Percentiles rank a stretch among this genome's conserved stretches.
Evolutionary conservation across 1,140 invertebrate genomes (phyloP).

Genomic region (Chionoecetes opilio): DNA sequence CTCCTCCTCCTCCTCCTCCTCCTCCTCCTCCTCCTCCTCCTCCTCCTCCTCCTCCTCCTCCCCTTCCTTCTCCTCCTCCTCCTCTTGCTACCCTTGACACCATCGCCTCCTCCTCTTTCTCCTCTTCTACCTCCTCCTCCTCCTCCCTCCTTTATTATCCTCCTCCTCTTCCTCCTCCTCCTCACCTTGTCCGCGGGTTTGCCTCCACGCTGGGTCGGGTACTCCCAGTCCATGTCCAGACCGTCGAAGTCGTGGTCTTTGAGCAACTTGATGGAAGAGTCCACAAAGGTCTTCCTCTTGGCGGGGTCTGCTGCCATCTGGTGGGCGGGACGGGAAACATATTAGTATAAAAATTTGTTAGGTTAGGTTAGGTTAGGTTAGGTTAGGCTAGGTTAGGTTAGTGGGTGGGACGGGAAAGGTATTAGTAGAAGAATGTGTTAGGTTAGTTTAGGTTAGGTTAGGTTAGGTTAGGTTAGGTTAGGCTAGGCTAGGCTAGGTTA

Average conservation of each 20-base stretch:
- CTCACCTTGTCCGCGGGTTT: slow-evolving; percentile 53
- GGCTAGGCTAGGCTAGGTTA: too few species aligned
- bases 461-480: too few species aligned
- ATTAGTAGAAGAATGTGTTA: too few species aligned
- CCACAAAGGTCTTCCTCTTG: slow-evolving; percentile 46
- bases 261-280: slow-evolving; percentile 42
- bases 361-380: too few species aligned
- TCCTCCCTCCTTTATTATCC: not conserved
- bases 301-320: slow-evolving; percentile 24
- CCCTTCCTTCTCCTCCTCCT: not conserved
- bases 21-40: too few species aligned
- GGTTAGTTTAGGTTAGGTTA: too few species aligned
- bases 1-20: too few species aligned
- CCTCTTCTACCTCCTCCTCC: not conserved
- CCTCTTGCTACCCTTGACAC: not conserved
- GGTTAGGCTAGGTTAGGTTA: too few species aligned
- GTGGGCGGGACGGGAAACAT: too few species aligned
- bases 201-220: slow-evolving; percentile 61
- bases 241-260: slow-evolving; percentile 65
- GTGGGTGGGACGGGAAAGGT: too few species aligned
- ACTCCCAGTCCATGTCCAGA: slow-evolving; percentile 68
- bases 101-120: not conserved
- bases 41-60: too few species aligned
- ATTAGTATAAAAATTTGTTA: too few species aligned
- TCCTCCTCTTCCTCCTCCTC: not conserved